Base-by-base conservation (phyloP, 2,113 vertebrate species). In the Coracopsis vasa region DNA sequence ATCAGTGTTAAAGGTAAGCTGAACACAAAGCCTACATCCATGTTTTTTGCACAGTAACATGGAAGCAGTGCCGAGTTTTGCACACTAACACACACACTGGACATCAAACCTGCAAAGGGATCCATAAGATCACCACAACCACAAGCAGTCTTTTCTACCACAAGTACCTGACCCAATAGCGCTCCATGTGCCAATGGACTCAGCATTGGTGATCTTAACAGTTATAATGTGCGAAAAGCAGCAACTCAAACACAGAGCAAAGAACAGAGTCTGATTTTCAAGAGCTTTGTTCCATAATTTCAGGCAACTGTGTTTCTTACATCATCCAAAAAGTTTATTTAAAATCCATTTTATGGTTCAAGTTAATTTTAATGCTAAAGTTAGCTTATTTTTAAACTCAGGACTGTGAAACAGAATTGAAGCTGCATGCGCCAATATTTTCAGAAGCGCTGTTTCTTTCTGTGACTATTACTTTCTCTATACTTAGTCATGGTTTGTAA, bases 181-280 rank as follows among this genome's bases (percentile, higher is more conserved):
- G 54, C 70, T n/a, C 66, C 29, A 0, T 2, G 8, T 1, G 21
- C 5, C 53, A 39, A 19, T 5, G 33, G 64, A 21, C n/a, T 41
- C 75, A 13, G 71, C 64, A 3, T 3, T 21, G 37, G 67, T 24
- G 53, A 80, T 27, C 39, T 33, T 24, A 62, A 37, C 33, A 73
- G 79, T 25, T 20, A 16, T 4, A 17, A 14, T 0, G 24, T 1
- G 54, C 33, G 28, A 84, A 45, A n/a, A 51, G 35, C 41, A 80
- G 20, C 23, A 64, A 19, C 72, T 45, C 91, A 45, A 29, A 31
- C 48, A 33, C 31, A 18, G 35, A 56, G 45, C 23, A 70, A 35
- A 35, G 17, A 42, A 16, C 48, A 88, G 33, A 65, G 11, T 7
- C 39, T 44, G 14, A 23, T 48, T 50, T 86, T 69, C 44, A 23